Conservation (phyloP, 2,797 vertebrate species). For the Aldrovandia affinis region DNA sequence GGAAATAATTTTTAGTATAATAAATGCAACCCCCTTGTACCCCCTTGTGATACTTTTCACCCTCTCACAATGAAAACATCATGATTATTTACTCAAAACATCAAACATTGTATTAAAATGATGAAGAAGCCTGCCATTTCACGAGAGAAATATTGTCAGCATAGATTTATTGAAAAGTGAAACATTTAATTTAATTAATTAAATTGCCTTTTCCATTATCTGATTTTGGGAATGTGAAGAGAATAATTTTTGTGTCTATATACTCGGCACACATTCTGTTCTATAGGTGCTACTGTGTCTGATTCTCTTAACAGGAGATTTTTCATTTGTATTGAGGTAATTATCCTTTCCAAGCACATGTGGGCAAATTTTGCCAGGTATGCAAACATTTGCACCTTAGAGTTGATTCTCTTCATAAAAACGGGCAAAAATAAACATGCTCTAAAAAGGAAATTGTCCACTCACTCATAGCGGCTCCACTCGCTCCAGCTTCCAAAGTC, state of each 20-base stretch:
- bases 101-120: neutral
- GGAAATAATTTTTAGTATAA: neutral
- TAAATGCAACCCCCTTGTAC: neutral
- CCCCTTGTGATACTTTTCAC: neutral
- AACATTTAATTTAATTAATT: neutral
- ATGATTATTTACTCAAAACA: neutral
- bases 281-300: neutral
- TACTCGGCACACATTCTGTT: neutral
- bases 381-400: no score
- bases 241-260: neutral
- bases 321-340: no score
- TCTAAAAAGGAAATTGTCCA: neutral
- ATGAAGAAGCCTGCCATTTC: neutral
- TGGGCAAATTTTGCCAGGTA: no score
- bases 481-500: conserved; percentile 53
- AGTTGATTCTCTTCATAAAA: no score
- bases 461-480: conserved; percentile 45
- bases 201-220: neutral
- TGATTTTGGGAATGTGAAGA: neutral
- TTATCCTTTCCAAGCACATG: no score
- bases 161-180: no score
- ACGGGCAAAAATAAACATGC: neutral
- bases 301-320: neutral
- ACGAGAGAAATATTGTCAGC: no score
- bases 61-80: neutral